Percentiles rank a stretch among this genome's conserved stretches.
These are phyloP conservation scores for Tenthredo scrophulariae DNA, from an alignment of 2,888 invertebrate genomes.

Conservation along the genomic window DNA sequence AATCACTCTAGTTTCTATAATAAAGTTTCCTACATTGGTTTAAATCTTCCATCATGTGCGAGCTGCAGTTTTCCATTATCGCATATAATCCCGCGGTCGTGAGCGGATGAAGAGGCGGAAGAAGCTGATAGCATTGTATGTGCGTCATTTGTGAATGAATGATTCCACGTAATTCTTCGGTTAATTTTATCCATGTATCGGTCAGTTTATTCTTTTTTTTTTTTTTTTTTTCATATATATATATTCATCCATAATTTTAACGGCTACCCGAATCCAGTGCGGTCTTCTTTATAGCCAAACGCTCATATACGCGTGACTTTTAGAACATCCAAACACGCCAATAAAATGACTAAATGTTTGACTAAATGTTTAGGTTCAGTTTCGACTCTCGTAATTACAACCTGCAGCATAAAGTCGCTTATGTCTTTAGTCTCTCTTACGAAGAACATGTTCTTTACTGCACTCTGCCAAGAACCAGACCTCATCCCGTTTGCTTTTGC, in stretches of 20 bases:
- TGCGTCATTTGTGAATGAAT: background rate
- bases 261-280: background rate
- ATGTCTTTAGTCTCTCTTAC: background rate
- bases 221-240: background rate
- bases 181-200: background rate
- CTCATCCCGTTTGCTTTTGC: background rate
- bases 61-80: background rate
- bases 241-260: slow-evolving; percentile 4
- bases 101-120: background rate
- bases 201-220: background rate
- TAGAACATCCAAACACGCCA: background rate
- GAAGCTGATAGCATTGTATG: background rate
- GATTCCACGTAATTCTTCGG: background rate
- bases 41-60: background rate
- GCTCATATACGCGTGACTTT: background rate
- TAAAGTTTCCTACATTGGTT: background rate
- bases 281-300: slow-evolving; percentile 18
- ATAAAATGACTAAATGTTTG: slow-evolving; percentile 27
- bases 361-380: slow-evolving; percentile 28
- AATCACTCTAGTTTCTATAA: background rate
- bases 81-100: background rate
- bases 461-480: background rate
- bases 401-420: background rate
- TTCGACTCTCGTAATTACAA: background rate
- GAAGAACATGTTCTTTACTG: background rate